Conservation (phyloP, 2,888 invertebrate species). For the Norana najaformis region DNA sequence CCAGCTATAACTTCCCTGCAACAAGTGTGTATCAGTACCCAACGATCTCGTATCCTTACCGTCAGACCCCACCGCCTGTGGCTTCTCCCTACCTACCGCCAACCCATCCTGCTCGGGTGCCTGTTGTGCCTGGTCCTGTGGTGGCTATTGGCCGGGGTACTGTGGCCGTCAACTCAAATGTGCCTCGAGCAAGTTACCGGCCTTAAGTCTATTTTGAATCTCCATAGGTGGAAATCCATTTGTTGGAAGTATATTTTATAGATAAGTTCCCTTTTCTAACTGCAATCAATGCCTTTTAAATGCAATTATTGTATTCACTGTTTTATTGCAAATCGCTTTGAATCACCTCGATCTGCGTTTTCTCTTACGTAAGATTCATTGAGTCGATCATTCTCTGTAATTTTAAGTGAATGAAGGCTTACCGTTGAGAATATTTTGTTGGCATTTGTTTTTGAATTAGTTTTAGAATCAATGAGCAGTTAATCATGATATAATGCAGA, state of each 20-base stretch:
- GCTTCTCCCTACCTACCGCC: slow-evolving; percentile 8
- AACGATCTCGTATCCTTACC: slow-evolving; percentile 3
- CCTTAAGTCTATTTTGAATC: not conserved
- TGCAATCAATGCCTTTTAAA: slow-evolving; percentile 6
- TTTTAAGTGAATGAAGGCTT: not conserved
- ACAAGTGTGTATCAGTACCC: slow-evolving; percentile 14
- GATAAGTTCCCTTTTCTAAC: slow-evolving; percentile 7
- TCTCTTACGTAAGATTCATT: not conserved
- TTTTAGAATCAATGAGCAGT: not conserved
- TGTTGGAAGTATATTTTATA: slow-evolving; percentile 1
- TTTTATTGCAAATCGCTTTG: slow-evolving; percentile 1
- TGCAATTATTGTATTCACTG: slow-evolving; percentile 6
- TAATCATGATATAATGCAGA: slow-evolving; percentile 6
- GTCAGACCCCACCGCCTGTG: not conserved
- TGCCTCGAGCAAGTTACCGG: slow-evolving; percentile 21
- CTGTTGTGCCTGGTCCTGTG: not conserved
- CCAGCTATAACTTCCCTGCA: slow-evolving; percentile 10
- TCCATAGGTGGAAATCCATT: not conserved
- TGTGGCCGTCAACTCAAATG: not conserved
- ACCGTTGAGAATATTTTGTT: slow-evolving; percentile 6
- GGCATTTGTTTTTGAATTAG: slow-evolving; percentile 4
- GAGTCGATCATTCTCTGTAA: not conserved
- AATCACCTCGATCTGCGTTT: slow-evolving; percentile 1
- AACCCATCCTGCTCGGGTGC: not conserved
- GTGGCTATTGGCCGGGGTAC: not conserved